Percentiles rank a stretch among this genome's conserved stretches.
These are phyloP conservation scores for Buphagus erythrorhynchus DNA, from an alignment of 2,797 vertebrate species.

Conservation along the genomic window DNA sequence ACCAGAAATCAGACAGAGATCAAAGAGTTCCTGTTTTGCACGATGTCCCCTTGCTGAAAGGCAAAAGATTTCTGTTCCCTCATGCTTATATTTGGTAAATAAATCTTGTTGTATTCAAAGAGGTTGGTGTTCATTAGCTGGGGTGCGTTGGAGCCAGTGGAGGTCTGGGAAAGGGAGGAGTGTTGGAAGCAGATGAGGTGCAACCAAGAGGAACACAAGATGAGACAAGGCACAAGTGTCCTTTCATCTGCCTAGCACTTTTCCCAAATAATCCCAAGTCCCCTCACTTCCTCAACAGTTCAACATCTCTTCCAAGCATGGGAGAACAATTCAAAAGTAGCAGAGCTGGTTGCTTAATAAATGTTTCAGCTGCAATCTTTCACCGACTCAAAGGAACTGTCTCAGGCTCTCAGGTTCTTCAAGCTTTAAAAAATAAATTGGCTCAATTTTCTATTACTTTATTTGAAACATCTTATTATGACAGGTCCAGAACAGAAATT, in stretches of 20 bases:
- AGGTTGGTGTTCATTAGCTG: fast-evolving
- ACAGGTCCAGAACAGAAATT: neutral
- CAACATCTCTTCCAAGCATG: neutral
- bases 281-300: neutral
- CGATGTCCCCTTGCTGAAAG: fast-evolving
- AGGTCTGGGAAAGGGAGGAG: neutral
- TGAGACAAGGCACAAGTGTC: neutral
- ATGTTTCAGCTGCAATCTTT: neutral
- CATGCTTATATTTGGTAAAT: neutral
- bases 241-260: neutral
- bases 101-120: neutral
- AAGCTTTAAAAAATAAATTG: neutral
- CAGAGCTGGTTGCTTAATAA: neutral
- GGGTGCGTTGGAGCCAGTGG: neutral
- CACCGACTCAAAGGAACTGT: neutral
- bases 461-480: neutral
- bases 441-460: neutral
- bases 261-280: neutral
- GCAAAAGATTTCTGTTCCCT: neutral
- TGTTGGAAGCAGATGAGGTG: neutral
- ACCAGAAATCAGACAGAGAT: neutral
- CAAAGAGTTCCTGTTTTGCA: neutral
- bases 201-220: neutral
- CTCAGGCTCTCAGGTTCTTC: neutral
- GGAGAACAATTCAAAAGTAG: neutral